Evolutionary conservation across 2,113 vertebrate species (phyloP), one percentile per base, ranked within the genome.

Genomic region (Oreotrochilus melanogaster): DNA sequence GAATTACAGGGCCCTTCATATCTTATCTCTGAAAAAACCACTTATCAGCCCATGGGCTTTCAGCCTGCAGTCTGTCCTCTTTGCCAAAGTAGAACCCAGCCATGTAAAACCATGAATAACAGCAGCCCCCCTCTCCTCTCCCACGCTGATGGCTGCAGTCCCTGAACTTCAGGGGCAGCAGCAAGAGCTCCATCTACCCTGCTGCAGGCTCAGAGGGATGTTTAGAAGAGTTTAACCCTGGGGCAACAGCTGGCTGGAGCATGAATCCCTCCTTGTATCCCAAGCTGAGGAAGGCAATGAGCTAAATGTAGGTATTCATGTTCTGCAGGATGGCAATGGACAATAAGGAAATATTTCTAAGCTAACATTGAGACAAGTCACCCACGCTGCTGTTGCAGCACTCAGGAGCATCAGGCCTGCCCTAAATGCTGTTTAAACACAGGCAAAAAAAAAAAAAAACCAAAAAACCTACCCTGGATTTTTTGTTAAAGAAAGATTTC

Each of bases 11-110:
- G 61, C 81, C 86, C 92, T 97, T 91, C 95, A 80, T 96, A 96
- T 95, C 96, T 97, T 97, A 97, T 97, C 96, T 96, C 82, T 92
- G 92, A 54, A 79, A 79, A 97, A 96, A 78, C 84, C 83, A 62
- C 93, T 96, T 97, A 97, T 95, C 95, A 96, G 83, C 80, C 92
- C 93, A 95, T 47, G 4, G 96, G 96, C 88, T 95, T 96, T 96
- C 92, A 95, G 88, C 95, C 97, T 97, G 96, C 89, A 97, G 95
- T 91, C 90, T 96, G 86, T 92, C 92, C 84, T 2, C n/a, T 73
- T 92, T 94, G 96, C 93, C 95, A 97, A 96, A 97, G 94, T 93
- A 88, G 94, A 97, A 94, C 79, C 30, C 86, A 82, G 96, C 95
- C 93, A 95, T 85, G 48, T 54, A 93, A 89, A 93, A 96, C 78